Base-by-base conservation (phyloP, 2,888 invertebrate genomes). In the Callosobruchus maculatus region DNA sequence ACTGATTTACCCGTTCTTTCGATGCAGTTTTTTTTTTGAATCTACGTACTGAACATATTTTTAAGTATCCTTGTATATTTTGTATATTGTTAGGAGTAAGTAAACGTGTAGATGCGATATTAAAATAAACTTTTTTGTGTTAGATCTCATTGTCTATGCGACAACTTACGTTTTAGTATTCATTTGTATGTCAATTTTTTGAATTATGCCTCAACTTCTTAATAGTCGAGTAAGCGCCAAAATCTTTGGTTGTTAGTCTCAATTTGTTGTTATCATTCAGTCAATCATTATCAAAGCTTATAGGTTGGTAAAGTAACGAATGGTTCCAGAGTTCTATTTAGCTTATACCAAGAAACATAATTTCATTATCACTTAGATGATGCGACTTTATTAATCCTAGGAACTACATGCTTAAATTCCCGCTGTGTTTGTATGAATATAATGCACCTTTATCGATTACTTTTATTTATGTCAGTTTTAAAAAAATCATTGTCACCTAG, bases 61-160 rank as follows among this genome's bases (percentile, higher is more conserved):
- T 49, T 49, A 49, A 49, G 49, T 49, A 49, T 7, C 1, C 49
- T 49, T 49, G 49, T 49, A 49, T 49, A 49, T 49, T 49, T 49
- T 49, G 49, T 49, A 49, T 49, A 49, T 49, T 49, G 9, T 49
- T 49, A 49, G 49, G 7, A 18, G 13, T 49, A 49, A 49, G 49
- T 49, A 49, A 49, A 49, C 49, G 49, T 49, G 49, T 49, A 49
- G 76, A 67, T 69, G 67, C 30, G 26, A 70, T 78, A 69, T 78
- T 77, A 76, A 76, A 75, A 74, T 78, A 75, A 76, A 77, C 74
- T 78, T 74, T 80, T 78, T 79, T 81, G 79, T 80, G 78, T 78
- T 79, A 74, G 79, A 77, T 79, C 78, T 75, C 75, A 78, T 78
- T 74, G 76, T 77, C 74, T 49, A 13, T 18, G 5, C 49, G 49